Percentiles rank a stretch among this genome's conserved stretches.
Conservation (phyloP, 2,888 invertebrate species). For the Caenorhabditis wallacei region DNA sequence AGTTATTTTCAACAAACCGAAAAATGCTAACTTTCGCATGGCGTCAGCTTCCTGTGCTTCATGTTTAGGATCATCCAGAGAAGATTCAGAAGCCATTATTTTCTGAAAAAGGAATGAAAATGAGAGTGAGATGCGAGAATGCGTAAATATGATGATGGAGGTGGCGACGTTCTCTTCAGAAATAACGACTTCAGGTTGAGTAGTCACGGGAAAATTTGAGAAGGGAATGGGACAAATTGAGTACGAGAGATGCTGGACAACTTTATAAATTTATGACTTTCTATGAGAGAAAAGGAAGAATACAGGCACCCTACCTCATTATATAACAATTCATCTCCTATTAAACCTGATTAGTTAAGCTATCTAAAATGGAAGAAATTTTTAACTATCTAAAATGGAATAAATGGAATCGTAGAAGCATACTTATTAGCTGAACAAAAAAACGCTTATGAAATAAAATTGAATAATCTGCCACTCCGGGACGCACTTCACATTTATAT, state of each 20-base stretch:
- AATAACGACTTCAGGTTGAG: constrained; percentile 44
- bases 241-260: constrained; percentile 14
- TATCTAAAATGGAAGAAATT: not conserved
- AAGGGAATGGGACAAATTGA: constrained; percentile 31
- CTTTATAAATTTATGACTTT: constrained; percentile 31
- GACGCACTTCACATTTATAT: constrained; percentile 41
- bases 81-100: constrained; percentile 14
- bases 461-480: not conserved
- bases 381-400: too few relatives aligned
- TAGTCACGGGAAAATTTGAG: constrained; percentile 10
- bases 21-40: constrained; percentile 73
- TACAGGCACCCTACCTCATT: not conserved
- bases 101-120: constrained; percentile 1
- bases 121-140: not conserved
- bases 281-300: not conserved
- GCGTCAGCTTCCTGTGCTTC: constrained; percentile 73
- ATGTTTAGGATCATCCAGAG: constrained; percentile 49
- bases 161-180: not conserved
- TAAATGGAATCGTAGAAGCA: too few relatives aligned
- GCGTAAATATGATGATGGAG: not conserved
- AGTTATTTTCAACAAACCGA: constrained; percentile 56
- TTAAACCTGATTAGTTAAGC: not conserved
- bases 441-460: not conserved
- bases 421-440: too few relatives aligned
- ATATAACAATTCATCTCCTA: not conserved